Conservation (phyloP, 2,113 vertebrate species). For the Gobiocypris rarus region DNA sequence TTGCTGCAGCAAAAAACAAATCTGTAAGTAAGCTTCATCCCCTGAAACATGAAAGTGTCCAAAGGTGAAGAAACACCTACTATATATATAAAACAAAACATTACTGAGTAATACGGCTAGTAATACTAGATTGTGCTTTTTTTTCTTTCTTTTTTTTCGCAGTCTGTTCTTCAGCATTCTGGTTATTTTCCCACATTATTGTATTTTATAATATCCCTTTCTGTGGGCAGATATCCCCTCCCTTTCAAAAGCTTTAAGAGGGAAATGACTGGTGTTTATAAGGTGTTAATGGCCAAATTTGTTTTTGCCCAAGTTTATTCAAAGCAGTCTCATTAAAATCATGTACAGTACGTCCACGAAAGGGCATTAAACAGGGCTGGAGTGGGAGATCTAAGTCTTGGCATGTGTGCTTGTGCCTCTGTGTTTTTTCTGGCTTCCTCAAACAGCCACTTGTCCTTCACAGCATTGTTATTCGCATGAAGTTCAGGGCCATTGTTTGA, state of each 20-base stretch:
- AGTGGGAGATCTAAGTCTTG: slow-evolving; percentile 15
- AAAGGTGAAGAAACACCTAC: neutral
- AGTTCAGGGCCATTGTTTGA: slow-evolving; percentile 40
- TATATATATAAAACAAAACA: neutral
- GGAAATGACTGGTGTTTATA: slow-evolving; percentile 47
- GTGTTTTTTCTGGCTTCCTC: slow-evolving; percentile 27
- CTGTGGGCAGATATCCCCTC: slow-evolving; percentile 23
- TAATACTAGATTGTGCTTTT: neutral
- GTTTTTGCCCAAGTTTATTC: slow-evolving; percentile 38
- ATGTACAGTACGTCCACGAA: slow-evolving; percentile 39
- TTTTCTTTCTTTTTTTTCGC: neutral
- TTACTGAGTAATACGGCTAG: neutral
- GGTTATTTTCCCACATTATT: slow-evolving; percentile 20
- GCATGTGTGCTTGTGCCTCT: slow-evolving; percentile 10
- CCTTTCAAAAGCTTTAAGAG: neutral
- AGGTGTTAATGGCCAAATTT: slow-evolving; percentile 43
- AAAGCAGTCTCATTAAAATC: slow-evolving; percentile 45
- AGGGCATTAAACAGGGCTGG: slow-evolving; percentile 10
- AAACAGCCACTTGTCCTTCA: slow-evolving; percentile 34
- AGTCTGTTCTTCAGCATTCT: slow-evolving; percentile 5
- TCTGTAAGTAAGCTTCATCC: neutral
- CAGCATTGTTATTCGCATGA: slow-evolving; percentile 37
- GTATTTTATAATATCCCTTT: slow-evolving; percentile 32
- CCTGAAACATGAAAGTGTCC: neutral
- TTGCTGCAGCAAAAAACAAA: neutral